Evolutionary conservation across 2,888 invertebrate species (phyloP), one percentile per base, ranked within the genome.

Genomic region (Sarcophaga carnaria): DNA sequence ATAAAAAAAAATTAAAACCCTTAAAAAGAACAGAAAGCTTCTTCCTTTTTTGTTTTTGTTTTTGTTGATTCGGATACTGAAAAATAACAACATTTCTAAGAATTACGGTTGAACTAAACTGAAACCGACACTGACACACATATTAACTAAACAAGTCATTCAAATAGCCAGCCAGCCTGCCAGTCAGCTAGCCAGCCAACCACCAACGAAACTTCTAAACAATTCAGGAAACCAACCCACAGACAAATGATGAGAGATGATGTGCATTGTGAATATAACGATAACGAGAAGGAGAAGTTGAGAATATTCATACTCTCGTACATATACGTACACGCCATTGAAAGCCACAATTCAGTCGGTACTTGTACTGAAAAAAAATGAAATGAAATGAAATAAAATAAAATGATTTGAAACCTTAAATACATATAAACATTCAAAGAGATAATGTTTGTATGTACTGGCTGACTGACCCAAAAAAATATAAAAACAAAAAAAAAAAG

Each of bases 1-100:
- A 54, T 12, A 78, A 80, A 66, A 86, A 81, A 80, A 80, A 80
- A 70, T 76, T 80, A 78, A 82, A 83, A 83, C 83, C 86, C 80
- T 83, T 83, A 54, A 37, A 63, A 76, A 67, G 45, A 27, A 12
- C 17, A 4, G 14, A 54, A 14, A 75, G 45, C 63, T 62, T 74
- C 12, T 47, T 63, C 17, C 17, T 54, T 54, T 12, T 54, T 54
- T 54, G 14, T 54, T 54, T 12, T 17, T 54, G 12, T 54, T 49
- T 14, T 12, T 54, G 54, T 54, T 12, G 54, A 54, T 17, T 54
- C 17, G 12, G 17, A 54, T 10, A 10, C 37, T 37, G 8, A 49
- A 25, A 27, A 67, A 74, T 47, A 70, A 25, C 63, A 64, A 82
- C 25, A 79, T 63, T 83, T 83, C 83, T 83, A 60, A 83, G 83